Evolutionary conservation across 2,113 vertebrate genomes (phyloP).

Genomic region (Pelobates fuscus): DNA sequence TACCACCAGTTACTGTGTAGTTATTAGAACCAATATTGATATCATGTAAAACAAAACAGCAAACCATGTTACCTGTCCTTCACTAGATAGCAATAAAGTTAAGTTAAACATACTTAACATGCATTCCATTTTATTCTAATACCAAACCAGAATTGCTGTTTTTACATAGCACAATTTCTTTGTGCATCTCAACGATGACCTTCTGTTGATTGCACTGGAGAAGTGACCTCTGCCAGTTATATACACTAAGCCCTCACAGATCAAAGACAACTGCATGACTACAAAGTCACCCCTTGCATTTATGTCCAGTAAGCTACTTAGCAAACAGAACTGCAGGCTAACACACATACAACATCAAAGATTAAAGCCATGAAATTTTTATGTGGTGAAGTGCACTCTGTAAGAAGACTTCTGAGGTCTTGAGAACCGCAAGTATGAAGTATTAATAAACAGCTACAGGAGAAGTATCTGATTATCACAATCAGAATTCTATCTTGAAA

Average conservation of each 20-base stretch:
- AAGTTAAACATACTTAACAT: no score
- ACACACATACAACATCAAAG: slow-evolving; percentile 30
- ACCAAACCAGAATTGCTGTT: not conserved
- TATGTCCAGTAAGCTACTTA: slow-evolving; percentile 25
- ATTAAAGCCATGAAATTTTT: slow-evolving; percentile 43
- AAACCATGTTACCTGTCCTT: no score
- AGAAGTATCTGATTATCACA: slow-evolving; percentile 13
- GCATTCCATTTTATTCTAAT: not conserved
- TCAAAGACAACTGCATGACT: slow-evolving; percentile 39
- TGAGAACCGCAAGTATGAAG: slow-evolving; percentile 44
- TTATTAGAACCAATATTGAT: no score
- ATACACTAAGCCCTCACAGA: slow-evolving; percentile 38
- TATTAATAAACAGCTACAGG: slow-evolving; percentile 43
- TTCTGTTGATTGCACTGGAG: slow-evolving; percentile 30
- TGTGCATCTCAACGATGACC: slow-evolving; percentile 13
- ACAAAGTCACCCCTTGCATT: slow-evolving; percentile 36
- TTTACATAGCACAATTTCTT: not conserved
- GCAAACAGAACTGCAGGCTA: slow-evolving; percentile 45
- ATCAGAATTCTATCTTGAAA: slow-evolving; percentile 12
- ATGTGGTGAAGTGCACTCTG: slow-evolving; percentile 41
- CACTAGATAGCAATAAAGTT: no score
- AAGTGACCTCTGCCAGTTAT: slow-evolving; percentile 39
- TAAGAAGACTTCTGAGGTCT: slow-evolving; percentile 44
- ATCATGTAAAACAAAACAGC: no score
- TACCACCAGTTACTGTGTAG: no score